Base-by-base conservation (phyloP, 2,797 vertebrate genomes). In the Serranus cabrilla region DNA sequence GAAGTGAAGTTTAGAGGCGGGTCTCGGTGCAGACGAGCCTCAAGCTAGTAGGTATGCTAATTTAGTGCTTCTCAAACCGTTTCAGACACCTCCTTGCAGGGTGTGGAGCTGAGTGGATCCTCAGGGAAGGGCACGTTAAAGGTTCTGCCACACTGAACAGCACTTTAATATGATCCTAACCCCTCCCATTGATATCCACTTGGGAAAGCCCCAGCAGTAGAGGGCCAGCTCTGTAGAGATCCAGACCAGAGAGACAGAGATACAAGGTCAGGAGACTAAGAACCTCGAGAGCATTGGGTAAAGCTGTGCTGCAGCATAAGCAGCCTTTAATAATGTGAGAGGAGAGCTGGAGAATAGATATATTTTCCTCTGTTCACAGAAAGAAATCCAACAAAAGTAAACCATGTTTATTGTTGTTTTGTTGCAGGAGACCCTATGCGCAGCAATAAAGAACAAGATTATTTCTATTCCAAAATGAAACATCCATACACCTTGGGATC, bases 1-100 rank as follows among this genome's bases (percentile, higher is more conserved):
- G 78, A 84, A 73, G 63, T 50, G 1, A 61, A 72, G 75, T 77
- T 90, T 89, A 83, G 25, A 62, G 67, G 23, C 11, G 12, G 31
- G 20, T 73, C 57, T 74, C 14, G 25, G 71, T 65, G 57, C 57
- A 58, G 65, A 81, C 11, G 4, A 50, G 52, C 40, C 42, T 82
- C 23, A n/a, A 68, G 62, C n/a, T 37, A 46, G 70, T 37, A 46
- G 70, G 52, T 70, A 71, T 74, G 66, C 55, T 58, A 71, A 84
- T 75, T 68, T 72, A 71, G 21, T 25, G 39, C 47, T 63, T 60
- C 43, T 61, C 54, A 71, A 34, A 40, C 63, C 64, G 39, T 0
- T 61, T 16, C 55, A 61, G 51, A 52, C 45, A n/a, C 17, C 47
- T 74, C 47, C 67, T 55, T 72, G 59, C 52, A 71, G 31, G 62